Evolutionary conservation across 2,888 invertebrate species (phyloP).

Genomic region (Dorcus hopei): DNA sequence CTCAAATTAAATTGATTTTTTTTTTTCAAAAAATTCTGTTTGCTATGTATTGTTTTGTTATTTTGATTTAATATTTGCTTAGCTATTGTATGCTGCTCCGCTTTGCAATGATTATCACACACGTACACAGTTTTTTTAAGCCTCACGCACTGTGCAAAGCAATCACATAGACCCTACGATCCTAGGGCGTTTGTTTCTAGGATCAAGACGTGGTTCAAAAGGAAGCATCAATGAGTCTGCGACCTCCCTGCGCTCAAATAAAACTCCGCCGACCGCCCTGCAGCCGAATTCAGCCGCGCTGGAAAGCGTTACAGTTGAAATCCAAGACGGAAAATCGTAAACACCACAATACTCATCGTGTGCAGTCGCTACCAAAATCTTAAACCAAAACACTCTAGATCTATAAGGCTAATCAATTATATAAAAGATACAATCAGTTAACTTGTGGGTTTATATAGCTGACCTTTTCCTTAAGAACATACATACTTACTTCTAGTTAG

Average conservation of each 20-base stretch:
- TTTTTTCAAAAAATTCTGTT: too few species aligned
- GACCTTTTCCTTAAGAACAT: neutral
- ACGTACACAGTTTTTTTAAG: too few species aligned
- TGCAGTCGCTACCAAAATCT: slow-evolving; percentile 12
- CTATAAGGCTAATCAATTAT: neutral
- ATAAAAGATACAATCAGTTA: neutral
- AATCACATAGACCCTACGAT: slow-evolving; percentile 40
- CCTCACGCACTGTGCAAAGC: too few species aligned
- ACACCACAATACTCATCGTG: neutral
- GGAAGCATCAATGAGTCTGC: slow-evolving; percentile 77
- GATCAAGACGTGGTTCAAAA: slow-evolving; percentile 69
- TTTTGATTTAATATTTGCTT: too few species aligned
- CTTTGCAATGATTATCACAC: too few species aligned
- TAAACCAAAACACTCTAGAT: slow-evolving; percentile 40
- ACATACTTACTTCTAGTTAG: slow-evolving; percentile 5
- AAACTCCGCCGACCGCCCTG: slow-evolving; percentile 44
- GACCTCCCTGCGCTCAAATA: slow-evolving; percentile 66
- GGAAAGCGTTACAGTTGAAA: slow-evolving; percentile 73
- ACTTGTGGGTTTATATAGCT: too few species aligned
- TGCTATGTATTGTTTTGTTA: too few species aligned
- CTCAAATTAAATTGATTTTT: too few species aligned
- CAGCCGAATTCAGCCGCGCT: slow-evolving; percentile 50
- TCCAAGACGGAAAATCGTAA: slow-evolving; percentile 53
- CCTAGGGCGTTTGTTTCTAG: slow-evolving; percentile 52
- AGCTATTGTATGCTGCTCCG: too few species aligned